phyloP scores from a whole-genome alignment of 2,113 vertebrate genomes.

The Falcunculus frontatus region DNA sequence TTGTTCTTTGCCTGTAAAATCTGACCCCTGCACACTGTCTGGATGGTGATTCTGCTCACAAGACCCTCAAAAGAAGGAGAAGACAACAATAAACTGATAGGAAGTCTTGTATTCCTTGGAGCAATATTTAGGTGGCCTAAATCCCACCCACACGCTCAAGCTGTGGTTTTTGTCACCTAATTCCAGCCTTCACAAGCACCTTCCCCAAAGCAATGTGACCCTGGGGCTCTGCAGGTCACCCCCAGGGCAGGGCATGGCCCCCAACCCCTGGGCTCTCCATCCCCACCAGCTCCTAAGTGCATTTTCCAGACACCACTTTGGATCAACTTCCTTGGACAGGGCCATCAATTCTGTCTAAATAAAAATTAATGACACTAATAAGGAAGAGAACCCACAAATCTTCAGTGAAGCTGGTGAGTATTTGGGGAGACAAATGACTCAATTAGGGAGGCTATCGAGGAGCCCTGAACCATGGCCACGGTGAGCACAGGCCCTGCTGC shows the following conservation, averaged over 20 bases:
- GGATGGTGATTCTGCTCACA: neutral
- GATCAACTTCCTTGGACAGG: neutral
- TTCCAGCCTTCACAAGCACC: neutral
- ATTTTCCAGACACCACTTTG: neutral
- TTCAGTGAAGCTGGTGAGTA: neutral
- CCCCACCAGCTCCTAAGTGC: neutral
- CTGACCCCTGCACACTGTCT: accelerated
- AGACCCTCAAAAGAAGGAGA: neutral
- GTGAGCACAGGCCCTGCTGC: neutral
- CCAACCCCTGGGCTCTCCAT: neutral
- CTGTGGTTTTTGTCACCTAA: neutral
- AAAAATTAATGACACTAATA: conserved; percentile 32
- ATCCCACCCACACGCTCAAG: neutral
- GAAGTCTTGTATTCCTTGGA: neutral
- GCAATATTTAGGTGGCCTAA: neutral
- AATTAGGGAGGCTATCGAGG: neutral
- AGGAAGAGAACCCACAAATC: conserved; percentile 28
- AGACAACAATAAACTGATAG: accelerated
- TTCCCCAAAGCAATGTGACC: neutral
- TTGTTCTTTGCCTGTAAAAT: neutral
- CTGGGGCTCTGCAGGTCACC: neutral
- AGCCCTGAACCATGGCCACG: conserved; percentile 10
- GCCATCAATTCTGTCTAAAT: neutral
- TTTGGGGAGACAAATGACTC: conserved; percentile 48
- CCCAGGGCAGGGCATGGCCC: neutral